A percentile compares a stretch with the other conserved stretches of the same genome.
Conservation (phyloP, 2,888 invertebrate species). For the Euspilapteryx auroguttella region DNA sequence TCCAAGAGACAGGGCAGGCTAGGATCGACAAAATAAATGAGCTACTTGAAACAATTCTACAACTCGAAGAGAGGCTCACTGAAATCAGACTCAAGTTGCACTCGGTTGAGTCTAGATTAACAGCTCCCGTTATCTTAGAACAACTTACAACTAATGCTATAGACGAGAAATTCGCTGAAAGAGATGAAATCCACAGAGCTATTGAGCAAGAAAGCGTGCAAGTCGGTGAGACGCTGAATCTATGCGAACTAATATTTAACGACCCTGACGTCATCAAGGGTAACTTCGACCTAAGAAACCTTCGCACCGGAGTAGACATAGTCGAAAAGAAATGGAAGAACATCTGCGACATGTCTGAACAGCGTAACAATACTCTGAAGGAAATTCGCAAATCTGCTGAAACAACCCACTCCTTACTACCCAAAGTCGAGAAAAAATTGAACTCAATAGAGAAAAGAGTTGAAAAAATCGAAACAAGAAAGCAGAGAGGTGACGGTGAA, state of each 20-base stretch:
- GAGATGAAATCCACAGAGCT: slow-evolving; percentile 72
- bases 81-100: slow-evolving; percentile 74
- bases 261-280: slow-evolving; percentile 74
- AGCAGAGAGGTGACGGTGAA: slow-evolving; percentile 37
- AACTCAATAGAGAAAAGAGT: slow-evolving; percentile 62
- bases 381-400: slow-evolving; percentile 66
- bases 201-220: slow-evolving; percentile 78
- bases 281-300: slow-evolving; percentile 69
- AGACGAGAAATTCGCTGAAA: slow-evolving; percentile 69
- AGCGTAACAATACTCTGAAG: slow-evolving; percentile 48
- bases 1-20: slow-evolving; percentile 66
- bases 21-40: slow-evolving; percentile 73
- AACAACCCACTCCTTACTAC: slow-evolving; percentile 64
- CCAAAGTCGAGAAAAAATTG: slow-evolving; percentile 64
- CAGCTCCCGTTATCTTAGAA: slow-evolving; percentile 69
- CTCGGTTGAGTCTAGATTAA: slow-evolving; percentile 70
- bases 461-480: slow-evolving; percentile 47
- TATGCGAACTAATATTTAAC: slow-evolving; percentile 75
- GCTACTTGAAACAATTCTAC: slow-evolving; percentile 69
- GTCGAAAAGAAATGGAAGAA: slow-evolving; percentile 80
- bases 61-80: slow-evolving; percentile 71
- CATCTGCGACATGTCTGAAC: slow-evolving; percentile 73
- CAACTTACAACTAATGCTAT: slow-evolving; percentile 65
- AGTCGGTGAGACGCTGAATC: slow-evolving; percentile 76
- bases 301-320: slow-evolving; percentile 68